phyloP scores from a whole-genome alignment of 1,140 invertebrate genomes.

The Drosophila dunni region DNA sequence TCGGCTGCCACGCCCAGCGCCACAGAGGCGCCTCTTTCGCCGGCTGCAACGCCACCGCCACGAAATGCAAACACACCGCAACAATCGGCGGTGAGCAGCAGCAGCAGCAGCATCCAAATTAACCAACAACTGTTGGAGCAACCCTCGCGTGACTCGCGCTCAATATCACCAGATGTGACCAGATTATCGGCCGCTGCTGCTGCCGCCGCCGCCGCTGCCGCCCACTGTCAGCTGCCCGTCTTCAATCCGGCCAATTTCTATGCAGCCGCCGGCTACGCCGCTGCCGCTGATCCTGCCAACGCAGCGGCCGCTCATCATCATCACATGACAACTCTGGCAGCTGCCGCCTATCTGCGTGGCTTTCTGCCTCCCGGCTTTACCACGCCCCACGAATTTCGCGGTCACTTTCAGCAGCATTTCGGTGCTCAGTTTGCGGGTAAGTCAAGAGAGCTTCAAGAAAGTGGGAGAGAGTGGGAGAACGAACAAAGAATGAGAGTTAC shows the following conservation, averaged over 20 bases:
- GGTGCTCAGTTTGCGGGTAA: constrained; percentile 82
- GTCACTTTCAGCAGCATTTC: constrained; percentile 83
- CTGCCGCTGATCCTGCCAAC: constrained; percentile 67
- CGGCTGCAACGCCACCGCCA: constrained; percentile 69
- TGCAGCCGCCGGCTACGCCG: constrained; percentile 81
- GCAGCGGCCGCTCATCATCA: constrained; percentile 81
- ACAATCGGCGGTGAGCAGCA: constrained; percentile 44
- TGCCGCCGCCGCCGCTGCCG: constrained; percentile 76
- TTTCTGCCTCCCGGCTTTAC: constrained; percentile 83
- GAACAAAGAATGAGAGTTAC: background rate
- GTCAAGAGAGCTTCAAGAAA: constrained; percentile 46
- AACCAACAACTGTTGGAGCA: constrained; percentile 42
- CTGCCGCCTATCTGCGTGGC: constrained; percentile 78
- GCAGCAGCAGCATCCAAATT: constrained; percentile 30
- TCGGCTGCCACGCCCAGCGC: constrained; percentile 64
- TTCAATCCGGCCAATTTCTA: constrained; percentile 84
- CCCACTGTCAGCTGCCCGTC: constrained; percentile 81
- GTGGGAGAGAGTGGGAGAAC: background rate
- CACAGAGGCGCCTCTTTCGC: constrained; percentile 64
- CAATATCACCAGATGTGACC: constrained; percentile 77
- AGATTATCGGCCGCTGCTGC: constrained; percentile 76
- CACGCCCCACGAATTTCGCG: constrained; percentile 82
- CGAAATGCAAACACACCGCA: constrained; percentile 58
- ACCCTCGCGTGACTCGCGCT: constrained; percentile 69
- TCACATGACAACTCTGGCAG: constrained; percentile 82